Evolutionary conservation across 2,113 vertebrate species (phyloP).

Genomic region (Heptranchias perlo): DNA sequence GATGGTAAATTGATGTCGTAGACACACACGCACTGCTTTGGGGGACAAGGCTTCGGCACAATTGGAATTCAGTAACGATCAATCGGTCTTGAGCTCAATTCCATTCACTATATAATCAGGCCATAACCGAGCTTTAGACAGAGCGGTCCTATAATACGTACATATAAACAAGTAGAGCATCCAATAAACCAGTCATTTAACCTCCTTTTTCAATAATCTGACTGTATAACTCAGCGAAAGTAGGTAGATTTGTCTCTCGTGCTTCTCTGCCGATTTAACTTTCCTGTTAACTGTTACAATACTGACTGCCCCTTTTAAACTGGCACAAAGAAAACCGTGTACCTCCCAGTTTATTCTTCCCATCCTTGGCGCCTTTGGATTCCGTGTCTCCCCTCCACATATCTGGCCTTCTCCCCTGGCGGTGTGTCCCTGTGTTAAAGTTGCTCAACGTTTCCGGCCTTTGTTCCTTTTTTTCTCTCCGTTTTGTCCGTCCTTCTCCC

Average conservation of each 20-base stretch:
- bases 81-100: neutral
- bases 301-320: neutral
- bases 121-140: neutral
- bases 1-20: constrained; percentile 5
- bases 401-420: neutral
- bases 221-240: neutral
- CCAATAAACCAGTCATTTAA: neutral
- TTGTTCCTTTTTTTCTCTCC: neutral
- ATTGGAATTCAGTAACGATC: constrained; percentile 4
- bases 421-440: neutral
- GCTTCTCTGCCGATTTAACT: neutral
- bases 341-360: neutral
- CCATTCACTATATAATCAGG: neutral
- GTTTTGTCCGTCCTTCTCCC: neutral
- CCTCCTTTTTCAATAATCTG: neutral
- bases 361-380: neutral
- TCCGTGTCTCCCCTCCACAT: neutral
- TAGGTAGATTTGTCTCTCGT: too few species aligned
- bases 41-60: neutral
- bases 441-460: neutral
- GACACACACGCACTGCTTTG: neutral
- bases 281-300: neutral
- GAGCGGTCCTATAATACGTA: neutral
- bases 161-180: neutral
- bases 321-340: neutral